phyloP scores from a whole-genome alignment of 2,888 invertebrate genomes.

The Diabrotica balteata region DNA sequence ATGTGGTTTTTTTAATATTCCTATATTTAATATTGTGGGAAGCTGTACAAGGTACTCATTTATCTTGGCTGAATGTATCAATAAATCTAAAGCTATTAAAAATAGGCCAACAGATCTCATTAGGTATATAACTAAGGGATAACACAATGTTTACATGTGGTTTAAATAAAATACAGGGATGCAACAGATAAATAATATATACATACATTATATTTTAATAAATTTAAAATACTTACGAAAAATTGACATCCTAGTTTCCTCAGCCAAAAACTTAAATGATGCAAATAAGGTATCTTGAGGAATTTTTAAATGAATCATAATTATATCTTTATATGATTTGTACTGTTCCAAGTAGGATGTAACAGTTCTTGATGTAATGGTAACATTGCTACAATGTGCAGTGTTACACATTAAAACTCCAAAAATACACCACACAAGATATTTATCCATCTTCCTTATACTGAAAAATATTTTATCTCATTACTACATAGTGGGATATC shows the following conservation, averaged over 20 bases:
- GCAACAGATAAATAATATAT: too few species aligned
- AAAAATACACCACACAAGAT: conserved; percentile 12
- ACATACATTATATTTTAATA: too few species aligned
- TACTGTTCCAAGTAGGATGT: conserved; percentile 52
- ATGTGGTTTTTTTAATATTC: too few species aligned
- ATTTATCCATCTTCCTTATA: conserved; percentile 2
- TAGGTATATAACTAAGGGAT: too few species aligned
- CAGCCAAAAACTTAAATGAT: conserved; percentile 55
- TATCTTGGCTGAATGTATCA: too few species aligned
- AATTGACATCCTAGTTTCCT: conserved; percentile 51
- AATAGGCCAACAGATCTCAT: too few species aligned
- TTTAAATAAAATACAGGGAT: too few species aligned
- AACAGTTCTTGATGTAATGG: conserved; percentile 46
- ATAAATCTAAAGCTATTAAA: too few species aligned
- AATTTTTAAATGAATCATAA: conserved; percentile 54
- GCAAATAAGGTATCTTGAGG: conserved; percentile 54
- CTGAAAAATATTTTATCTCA: neutral
- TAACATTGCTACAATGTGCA: conserved; percentile 23
- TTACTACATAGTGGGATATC: too few species aligned
- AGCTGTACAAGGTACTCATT: too few species aligned
- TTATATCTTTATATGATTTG: conserved; percentile 51
- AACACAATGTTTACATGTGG: too few species aligned
- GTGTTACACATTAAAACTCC: conserved; percentile 4
- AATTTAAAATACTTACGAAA: conserved; percentile 48
- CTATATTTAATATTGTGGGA: too few species aligned